A percentile compares a stretch with the other conserved stretches of the same genome.
These are phyloP conservation scores for silkworm (Bombyx mori) DNA, from an alignment of 1,140 invertebrate species.

Conservation along the genomic window DNA sequence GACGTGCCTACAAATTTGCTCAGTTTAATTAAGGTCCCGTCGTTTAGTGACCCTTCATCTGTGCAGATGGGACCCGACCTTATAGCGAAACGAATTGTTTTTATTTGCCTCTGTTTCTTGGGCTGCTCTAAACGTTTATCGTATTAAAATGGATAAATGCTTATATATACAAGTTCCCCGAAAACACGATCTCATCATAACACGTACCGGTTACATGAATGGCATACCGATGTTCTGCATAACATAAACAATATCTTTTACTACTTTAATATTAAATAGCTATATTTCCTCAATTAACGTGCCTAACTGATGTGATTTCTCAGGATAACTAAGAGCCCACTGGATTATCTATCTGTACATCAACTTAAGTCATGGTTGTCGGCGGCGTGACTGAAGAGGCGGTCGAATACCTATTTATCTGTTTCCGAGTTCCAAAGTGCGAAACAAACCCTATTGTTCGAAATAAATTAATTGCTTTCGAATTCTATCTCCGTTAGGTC, in stretches of 20 bases:
- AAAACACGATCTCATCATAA: constrained; percentile 3
- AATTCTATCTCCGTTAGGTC: too few relatives aligned
- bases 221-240: too few relatives aligned
- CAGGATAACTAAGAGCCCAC: too few relatives aligned
- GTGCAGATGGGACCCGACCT: constrained; percentile 45
- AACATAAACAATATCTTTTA: too few relatives aligned
- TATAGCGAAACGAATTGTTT: constrained; percentile 57
- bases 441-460: constrained; percentile 33
- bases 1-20: constrained; percentile 44
- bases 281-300: too few relatives aligned
- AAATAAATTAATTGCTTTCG: neutral
- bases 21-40: constrained; percentile 55
- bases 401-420: constrained; percentile 41
- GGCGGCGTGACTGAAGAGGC: constrained; percentile 42
- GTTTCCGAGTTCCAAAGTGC: constrained; percentile 27
- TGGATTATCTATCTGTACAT: constrained; percentile 26
- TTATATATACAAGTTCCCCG: constrained; percentile 1
- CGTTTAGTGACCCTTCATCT: constrained; percentile 59
- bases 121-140: too few relatives aligned
- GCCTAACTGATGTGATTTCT: too few relatives aligned
- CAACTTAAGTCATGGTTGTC: constrained; percentile 54
- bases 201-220: too few relatives aligned
- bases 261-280: too few relatives aligned
- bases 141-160: constrained; percentile 1
- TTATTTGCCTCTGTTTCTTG: constrained; percentile 18